phyloP scores from a whole-genome alignment of 2,113 vertebrate genomes.

The Pseudolaguvia tuberculata region DNA sequence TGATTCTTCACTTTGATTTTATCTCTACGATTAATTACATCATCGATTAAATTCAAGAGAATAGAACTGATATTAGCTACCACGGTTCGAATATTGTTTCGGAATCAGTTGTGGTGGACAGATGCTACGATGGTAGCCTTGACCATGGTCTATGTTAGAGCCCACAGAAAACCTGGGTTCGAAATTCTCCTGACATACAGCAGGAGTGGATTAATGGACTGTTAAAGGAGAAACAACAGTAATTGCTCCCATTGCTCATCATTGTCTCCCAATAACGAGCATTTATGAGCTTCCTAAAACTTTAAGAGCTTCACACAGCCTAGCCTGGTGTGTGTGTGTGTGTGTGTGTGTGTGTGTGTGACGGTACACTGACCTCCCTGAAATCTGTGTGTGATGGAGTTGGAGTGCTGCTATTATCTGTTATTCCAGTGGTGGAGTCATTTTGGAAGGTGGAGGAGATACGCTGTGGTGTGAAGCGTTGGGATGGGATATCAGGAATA shows the following conservation, averaged over 20 bases:
- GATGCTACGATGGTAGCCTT: no score
- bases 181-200: conserved; percentile 53
- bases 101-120: no score
- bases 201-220: conserved; percentile 66
- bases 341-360: neutral
- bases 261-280: conserved; percentile 49
- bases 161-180: conserved; percentile 49
- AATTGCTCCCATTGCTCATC: conserved; percentile 57
- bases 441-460: neutral
- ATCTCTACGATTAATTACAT: no score
- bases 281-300: conserved; percentile 49
- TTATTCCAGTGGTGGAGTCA: neutral
- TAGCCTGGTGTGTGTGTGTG: neutral
- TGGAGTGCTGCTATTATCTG: neutral
- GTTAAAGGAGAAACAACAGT: conserved; percentile 60
- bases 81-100: no score
- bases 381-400: neutral
- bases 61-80: no score
- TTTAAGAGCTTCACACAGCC: neutral
- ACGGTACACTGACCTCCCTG: neutral
- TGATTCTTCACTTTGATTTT: no score
- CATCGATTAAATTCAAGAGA: no score
- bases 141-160: no score
- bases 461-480: no score
- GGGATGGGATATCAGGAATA: neutral